Evolutionary conservation across 2,888 invertebrate species (phyloP).

Genomic region (Eupithecia subumbrata): DNA sequence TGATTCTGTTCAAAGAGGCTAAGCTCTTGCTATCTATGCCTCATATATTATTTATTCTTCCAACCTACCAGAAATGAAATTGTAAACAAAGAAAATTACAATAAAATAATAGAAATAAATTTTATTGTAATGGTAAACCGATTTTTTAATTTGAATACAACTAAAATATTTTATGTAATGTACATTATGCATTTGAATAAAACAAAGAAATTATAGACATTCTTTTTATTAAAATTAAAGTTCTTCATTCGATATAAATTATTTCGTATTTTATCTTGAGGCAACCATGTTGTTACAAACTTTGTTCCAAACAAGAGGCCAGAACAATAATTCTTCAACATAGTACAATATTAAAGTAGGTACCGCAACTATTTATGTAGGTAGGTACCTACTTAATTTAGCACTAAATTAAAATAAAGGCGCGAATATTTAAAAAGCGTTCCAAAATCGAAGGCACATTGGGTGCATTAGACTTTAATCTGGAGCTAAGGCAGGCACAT

Average conservation of each 20-base stretch:
- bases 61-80: neutral
- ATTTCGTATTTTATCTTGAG: conserved; percentile 14
- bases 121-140: neutral
- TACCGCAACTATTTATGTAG: neutral
- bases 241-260: conserved; percentile 28
- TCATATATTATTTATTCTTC: neutral
- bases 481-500: neutral
- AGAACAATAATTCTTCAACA: neutral
- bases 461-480: conserved; percentile 10
- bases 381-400: neutral
- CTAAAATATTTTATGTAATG: neutral
- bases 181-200: neutral
- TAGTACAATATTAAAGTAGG: too few relatives aligned
- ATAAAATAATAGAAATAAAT: too few relatives aligned
- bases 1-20: neutral
- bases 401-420: conserved; percentile 29
- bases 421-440: conserved; percentile 61
- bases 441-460: conserved; percentile 54
- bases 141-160: neutral
- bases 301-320: neutral
- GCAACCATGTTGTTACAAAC: neutral
- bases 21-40: neutral
- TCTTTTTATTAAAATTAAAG: conserved; percentile 1
- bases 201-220: neutral
- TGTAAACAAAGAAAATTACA: too few relatives aligned